Evolutionary conservation across 1,140 invertebrate genomes (phyloP), one percentile per base, ranked within the genome.

Genomic region (Lucilia cuprina): DNA sequence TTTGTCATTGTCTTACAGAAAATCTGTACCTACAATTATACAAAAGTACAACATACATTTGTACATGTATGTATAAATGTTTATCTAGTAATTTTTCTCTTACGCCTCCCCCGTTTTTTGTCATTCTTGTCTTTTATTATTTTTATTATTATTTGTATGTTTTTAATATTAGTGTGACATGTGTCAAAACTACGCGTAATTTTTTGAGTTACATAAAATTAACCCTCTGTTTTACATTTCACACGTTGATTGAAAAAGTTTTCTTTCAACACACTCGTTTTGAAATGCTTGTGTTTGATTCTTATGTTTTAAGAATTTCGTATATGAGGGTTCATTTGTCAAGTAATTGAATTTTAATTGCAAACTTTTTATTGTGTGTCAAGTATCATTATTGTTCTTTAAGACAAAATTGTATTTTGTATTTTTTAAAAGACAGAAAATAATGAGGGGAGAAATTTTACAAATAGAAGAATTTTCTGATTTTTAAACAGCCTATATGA

Each of bases 101-200:
- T 30, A 30, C 25, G 25, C 25, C 25, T 3, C n/a, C 19, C 55
- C 4, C 7, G 13, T 60, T 21, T 70, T 70, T 25, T 70, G 9
- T 70, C 65, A 70, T 70, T 30, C 21, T 70, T 70, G 65, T 70
- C 65, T 21, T 70, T 70, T 19, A 70, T 70, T 12, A 21, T 70
- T 70, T 9, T 70, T 70, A 70, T 70, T 60, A n/a, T 60, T 65
- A 19, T 65, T 65, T 21, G n/a, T 70, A 70, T 21, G n/a, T 70
- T 70, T 19, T 21, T 70, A 70, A 70, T 70, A 70, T 70, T 70
- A 70, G 65, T 21, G n/a, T 70, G 65, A 21, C 65, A 70, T 70
- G 65, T 70, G 65, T 70, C 65, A 70, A 70, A 70, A 70, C 65
- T 70, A 70, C 65, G 65, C 65, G 65, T 70, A 21, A 70, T 70